A percentile compares a stretch with the other conserved stretches of the same genome.
These are phyloP conservation scores for Apodemia zela DNA, from an alignment of 2,888 invertebrate species.

Conservation along the genomic window DNA sequence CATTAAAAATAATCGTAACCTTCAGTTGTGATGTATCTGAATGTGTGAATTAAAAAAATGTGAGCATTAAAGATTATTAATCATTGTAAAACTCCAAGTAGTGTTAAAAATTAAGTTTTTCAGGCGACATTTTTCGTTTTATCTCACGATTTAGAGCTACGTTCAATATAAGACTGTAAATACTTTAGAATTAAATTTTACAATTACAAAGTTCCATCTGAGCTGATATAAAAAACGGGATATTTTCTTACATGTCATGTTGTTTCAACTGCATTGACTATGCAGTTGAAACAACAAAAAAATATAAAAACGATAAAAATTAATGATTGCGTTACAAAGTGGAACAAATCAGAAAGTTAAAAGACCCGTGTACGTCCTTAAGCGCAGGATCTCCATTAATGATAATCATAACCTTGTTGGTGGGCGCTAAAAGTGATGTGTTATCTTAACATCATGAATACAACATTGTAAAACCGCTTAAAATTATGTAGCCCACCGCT, in stretches of 20 bases:
- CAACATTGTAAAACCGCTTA: slow-evolving; percentile 14
- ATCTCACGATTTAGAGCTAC: too few relatives aligned
- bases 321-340: slow-evolving; percentile 20
- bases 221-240: neutral
- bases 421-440: slow-evolving; percentile 22
- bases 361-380: slow-evolving; percentile 17
- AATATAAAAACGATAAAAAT: neutral
- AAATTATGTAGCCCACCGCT: slow-evolving; percentile 5
- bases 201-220: neutral
- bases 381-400: slow-evolving; percentile 22
- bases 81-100: too few relatives aligned
- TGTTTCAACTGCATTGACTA: too few relatives aligned
- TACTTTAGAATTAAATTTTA: neutral
- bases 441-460: slow-evolving; percentile 12
- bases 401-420: slow-evolving; percentile 25
- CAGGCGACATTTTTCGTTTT: too few relatives aligned
- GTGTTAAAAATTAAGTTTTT: too few relatives aligned
- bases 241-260: neutral
- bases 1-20: too few relatives aligned
- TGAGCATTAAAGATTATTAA: too few relatives aligned
- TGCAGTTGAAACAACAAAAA: neutral
- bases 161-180: too few relatives aligned
- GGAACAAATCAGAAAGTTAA: slow-evolving; percentile 22
- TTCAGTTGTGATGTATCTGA: too few relatives aligned
- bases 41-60: too few relatives aligned